Evolutionary conservation across 2,888 invertebrate genomes (phyloP).

Genomic region (Dynastes grantii): DNA sequence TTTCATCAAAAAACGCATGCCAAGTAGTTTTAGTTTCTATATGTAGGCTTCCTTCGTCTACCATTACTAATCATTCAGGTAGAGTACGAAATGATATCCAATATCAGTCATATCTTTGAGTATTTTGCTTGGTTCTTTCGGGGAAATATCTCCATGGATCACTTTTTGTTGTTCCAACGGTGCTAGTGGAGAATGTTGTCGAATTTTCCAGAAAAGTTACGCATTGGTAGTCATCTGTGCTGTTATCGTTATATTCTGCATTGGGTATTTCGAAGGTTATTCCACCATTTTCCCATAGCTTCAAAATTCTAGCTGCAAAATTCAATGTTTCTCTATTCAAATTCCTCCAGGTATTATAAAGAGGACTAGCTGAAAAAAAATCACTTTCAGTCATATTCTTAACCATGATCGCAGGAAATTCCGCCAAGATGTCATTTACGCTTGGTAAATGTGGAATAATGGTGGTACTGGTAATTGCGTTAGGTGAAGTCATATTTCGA

Average conservation of each 20-base stretch:
- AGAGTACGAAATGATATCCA: constrained; percentile 61
- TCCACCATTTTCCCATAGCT: constrained; percentile 75
- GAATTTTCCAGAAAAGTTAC: constrained; percentile 25
- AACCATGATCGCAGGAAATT: constrained; percentile 70
- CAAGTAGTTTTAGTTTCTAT: constrained; percentile 69
- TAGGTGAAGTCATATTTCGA: constrained; percentile 26
- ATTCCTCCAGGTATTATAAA: constrained; percentile 71
- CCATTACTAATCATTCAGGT: constrained; percentile 63
- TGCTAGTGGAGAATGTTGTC: neutral
- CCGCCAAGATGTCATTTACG: constrained; percentile 64
- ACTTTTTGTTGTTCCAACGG: constrained; percentile 5
- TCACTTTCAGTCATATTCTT: constrained; percentile 68
- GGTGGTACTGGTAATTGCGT: constrained; percentile 16
- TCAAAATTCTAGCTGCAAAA: constrained; percentile 73
- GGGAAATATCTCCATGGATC: neutral
- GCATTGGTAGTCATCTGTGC: constrained; percentile 22
- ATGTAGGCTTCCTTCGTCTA: constrained; percentile 67
- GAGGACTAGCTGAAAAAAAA: constrained; percentile 72
- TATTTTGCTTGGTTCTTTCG: constrained; percentile 46
- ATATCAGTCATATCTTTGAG: constrained; percentile 54
- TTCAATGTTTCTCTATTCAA: constrained; percentile 70
- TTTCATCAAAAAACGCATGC: constrained; percentile 69
- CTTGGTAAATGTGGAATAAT: constrained; percentile 32
- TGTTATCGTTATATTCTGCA: neutral
- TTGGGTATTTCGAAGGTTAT: constrained; percentile 66